phyloP scores from a whole-genome alignment of 2,797 vertebrate species.

The Brachymystax lenok region DNA sequence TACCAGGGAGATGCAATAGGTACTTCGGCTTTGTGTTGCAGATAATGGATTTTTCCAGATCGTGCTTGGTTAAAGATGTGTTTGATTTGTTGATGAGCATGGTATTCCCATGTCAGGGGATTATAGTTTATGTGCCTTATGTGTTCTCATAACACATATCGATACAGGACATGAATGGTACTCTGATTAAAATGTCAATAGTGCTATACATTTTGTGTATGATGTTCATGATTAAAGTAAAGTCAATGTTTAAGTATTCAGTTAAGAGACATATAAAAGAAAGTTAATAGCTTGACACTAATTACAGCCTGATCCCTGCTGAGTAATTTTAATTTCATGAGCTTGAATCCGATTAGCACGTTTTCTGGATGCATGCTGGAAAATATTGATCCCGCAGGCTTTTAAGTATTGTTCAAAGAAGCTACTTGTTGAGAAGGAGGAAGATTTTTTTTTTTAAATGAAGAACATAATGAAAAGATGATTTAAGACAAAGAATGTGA shows the following conservation, averaged over 20 bases:
- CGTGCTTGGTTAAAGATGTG: not conserved
- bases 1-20: too few relatives aligned
- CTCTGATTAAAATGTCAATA: not conserved
- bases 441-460: too few relatives aligned
- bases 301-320: constrained; percentile 52
- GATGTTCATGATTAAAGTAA: not conserved
- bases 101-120: not conserved
- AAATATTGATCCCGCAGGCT: constrained; percentile 29
- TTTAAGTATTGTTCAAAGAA: not conserved
- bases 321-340: constrained; percentile 52
- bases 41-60: too few relatives aligned
- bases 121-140: not conserved
- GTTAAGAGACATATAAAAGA: constrained; percentile 47
- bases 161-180: not conserved
- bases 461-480: not conserved
- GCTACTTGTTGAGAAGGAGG: not conserved
- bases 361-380: constrained; percentile 18
- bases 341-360: constrained; percentile 44
- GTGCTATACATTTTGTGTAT: not conserved
- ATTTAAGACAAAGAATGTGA: not conserved
- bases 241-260: constrained; percentile 35
- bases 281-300: constrained; percentile 56
- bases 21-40: too few relatives aligned
- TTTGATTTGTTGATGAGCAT: not conserved
- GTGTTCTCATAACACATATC: not conserved